Conservation (phyloP, 2,888 invertebrate genomes). For the Sarcophaga subvicina region DNA sequence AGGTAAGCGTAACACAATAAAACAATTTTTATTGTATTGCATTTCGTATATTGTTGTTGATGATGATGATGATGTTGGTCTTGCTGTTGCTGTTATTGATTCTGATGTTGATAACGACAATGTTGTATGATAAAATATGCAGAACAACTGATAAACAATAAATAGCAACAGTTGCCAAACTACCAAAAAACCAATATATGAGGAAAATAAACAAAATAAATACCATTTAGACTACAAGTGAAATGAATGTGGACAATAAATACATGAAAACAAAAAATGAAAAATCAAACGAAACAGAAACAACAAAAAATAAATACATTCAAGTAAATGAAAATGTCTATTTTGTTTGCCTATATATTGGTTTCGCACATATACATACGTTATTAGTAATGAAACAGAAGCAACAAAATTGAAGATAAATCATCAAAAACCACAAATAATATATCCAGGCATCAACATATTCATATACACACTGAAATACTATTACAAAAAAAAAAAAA, state of each 20-base stretch:
- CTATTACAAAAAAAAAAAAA: slow-evolving; percentile 6
- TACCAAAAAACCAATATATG: slow-evolving; percentile 40
- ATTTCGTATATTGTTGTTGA: neutral
- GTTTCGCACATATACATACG: too few relatives aligned
- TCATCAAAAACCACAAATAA: slow-evolving; percentile 36
- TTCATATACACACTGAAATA: neutral
- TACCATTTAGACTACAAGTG: slow-evolving; percentile 26
- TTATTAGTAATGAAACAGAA: neutral
- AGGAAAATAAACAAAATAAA: slow-evolving; percentile 25
- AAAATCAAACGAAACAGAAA: slow-evolving; percentile 31
- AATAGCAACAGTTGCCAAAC: slow-evolving; percentile 49
- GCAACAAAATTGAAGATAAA: slow-evolving; percentile 1
- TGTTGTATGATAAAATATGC: slow-evolving; percentile 26
- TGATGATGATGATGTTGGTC: neutral
- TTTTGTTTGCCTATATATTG: too few relatives aligned
- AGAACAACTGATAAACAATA: slow-evolving; percentile 52
- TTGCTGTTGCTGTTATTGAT: slow-evolving; percentile 3
- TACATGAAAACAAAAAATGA: slow-evolving; percentile 9
- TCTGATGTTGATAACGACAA: neutral
- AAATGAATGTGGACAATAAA: slow-evolving; percentile 38
- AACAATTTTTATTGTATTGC: neutral
- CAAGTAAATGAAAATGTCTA: too few relatives aligned
- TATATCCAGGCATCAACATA: slow-evolving; percentile 9
- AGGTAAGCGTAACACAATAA: too few relatives aligned
- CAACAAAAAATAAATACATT: slow-evolving; percentile 30